Evolutionary conservation across 1,140 invertebrate genomes (phyloP), one percentile per base, ranked within the genome.

Genomic region (Vollenhovia emeryi): DNA sequence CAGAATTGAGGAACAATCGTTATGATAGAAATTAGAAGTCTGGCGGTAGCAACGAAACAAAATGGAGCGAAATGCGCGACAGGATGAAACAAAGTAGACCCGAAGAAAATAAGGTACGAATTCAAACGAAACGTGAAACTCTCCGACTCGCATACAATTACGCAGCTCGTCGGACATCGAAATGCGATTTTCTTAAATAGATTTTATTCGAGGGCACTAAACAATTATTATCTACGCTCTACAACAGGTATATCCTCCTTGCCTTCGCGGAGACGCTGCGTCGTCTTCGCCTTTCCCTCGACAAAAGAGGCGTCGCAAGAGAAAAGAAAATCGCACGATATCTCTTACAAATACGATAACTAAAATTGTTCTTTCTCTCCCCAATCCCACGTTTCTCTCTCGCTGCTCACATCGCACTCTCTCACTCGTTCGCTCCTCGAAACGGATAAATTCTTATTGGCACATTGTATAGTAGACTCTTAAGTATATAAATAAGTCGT

Each of bases 131-230:
- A 40, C 2, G 24, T 40, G 27, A 60, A 59, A 30, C 43, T 43
- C 18, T 15, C 2, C 11, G 3, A 30, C 30, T 36, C 18, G 8
- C 21, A 0, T 36, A 24, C 18, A 50, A 66, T 50, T 36, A 13
- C 5, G 9, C n/a, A 40, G 36, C 27, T 11, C 27, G 27, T 43
- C 36, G 64, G 64, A 21, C 21, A 36, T 73, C 52, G 36, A 71
- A 6, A 40, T 50, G 50, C 36, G 57, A 71, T 66, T 60, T 86
- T 83, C 87, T 89, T 86, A 91, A 91, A 92, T 92, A 91, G 84
- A 91, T 92, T 92, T 93, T 91, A 90, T 91, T 92, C 88, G 83
- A 87, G 87, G 86, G 87, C 85, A 86, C 90, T 92, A 92, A 91
- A 90, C 91, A 92, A 86, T 90, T 62, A 92, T 76, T 68, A 86